Evolutionary conservation across 2,113 vertebrate species (phyloP).

Genomic region (Rhadina sibilatrix): DNA sequence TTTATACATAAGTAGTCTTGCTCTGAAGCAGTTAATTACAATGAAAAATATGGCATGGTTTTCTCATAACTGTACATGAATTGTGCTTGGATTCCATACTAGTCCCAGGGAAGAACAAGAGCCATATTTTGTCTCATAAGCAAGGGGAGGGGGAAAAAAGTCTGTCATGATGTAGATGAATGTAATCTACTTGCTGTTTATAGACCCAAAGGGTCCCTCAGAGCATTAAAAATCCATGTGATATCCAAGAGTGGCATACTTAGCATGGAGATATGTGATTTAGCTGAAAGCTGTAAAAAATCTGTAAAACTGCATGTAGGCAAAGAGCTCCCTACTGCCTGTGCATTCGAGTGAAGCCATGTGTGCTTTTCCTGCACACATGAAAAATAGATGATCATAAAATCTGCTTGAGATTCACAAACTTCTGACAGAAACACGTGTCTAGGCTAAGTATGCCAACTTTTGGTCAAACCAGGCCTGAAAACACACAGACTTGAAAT

Average conservation of each 20-base stretch:
- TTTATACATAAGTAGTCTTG: slow-evolving; percentile 47
- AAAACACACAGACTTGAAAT: not conserved
- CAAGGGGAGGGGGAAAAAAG: fast-evolving
- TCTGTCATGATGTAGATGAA: slow-evolving; percentile 11
- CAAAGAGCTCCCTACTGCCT: slow-evolving; percentile 1
- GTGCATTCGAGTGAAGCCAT: not conserved
- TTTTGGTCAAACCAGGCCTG: not conserved
- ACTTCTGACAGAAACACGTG: not conserved
- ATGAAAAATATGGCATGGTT: not conserved
- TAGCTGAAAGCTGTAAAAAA: slow-evolving; percentile 33
- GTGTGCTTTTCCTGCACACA: not conserved
- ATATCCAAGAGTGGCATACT: slow-evolving; percentile 15
- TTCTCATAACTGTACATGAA: not conserved
- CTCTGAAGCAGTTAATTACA: slow-evolving; percentile 51
- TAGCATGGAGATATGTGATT: not conserved
- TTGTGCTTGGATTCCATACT: not conserved
- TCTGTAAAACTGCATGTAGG: not conserved
- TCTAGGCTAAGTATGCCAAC: not conserved
- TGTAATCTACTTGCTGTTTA: slow-evolving; percentile 41
- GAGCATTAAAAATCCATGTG: slow-evolving; percentile 45
- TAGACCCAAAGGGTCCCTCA: slow-evolving; percentile 16
- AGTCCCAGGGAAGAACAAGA: not conserved
- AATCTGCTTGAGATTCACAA: slow-evolving; percentile 13
- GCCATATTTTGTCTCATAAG: slow-evolving; percentile 6
- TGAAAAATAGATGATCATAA: slow-evolving; percentile 31